Evolutionary conservation across 2,888 invertebrate genomes (phyloP), one percentile per base, ranked within the genome.

Genomic region (Plagodis pulveraria): DNA sequence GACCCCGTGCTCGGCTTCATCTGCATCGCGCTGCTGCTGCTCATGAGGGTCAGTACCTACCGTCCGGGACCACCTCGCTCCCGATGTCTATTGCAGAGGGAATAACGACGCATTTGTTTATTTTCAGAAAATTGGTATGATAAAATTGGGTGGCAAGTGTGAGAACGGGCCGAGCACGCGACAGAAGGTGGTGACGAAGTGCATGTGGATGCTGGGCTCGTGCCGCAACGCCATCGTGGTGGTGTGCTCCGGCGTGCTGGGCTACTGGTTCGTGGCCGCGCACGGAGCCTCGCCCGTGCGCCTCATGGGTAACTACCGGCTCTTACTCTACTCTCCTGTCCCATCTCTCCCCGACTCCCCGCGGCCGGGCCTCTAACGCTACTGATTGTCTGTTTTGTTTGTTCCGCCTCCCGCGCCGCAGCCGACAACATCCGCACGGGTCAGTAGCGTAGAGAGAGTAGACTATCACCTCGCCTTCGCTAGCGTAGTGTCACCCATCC

Each of bases 171-270:
- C 92, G 41, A 93, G 93, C n/a, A 88, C 91, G 33, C 86, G 90
- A 5, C 95, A 95, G 74, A 93, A 91, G 65, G 80, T 94, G 50
- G 76, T 95, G 33, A 96, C 95, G 70, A 96, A 95, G 81, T 78
- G 93, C 5, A 81, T 96, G 69, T 97, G 97, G 96, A 84, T 97
- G 63, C 91, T 96, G 70, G 96, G 96, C 58, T 96, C 97, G 0
- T 96, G 97, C 10, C 94, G 98, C 64, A 98, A 98, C 86, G 97
- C 97, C 22, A 95, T 98, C 71, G 93, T 97, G 58, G 97, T 98
- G n/a, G 85, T 98, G 11, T 83, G 95, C 22, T 95, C 96, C 70
- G 96, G 96, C 58, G 84, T 94, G 55, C 92, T 97, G 60, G 96
- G 96, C 67, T 95, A 91, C 86, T 93, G 94, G 72, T 94, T 96